Evolutionary conservation across 2,797 vertebrate species (phyloP), one percentile per base, ranked within the genome.

Genomic region (Taenioides sp.): DNA sequence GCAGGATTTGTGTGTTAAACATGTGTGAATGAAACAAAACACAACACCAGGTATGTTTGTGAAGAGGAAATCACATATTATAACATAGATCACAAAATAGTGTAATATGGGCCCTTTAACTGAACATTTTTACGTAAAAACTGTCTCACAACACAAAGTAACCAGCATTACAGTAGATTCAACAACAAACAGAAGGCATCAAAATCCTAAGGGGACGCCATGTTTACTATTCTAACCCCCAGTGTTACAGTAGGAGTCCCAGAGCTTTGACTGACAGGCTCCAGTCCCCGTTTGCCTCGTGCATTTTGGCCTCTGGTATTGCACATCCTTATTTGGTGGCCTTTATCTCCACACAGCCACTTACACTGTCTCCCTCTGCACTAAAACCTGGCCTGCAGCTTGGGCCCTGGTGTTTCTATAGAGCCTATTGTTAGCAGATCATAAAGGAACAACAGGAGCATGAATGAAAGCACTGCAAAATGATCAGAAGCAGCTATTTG

Each of bases 261-360:
- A 43, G 40, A 61, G 69, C 18, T 59, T 62, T 67, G 73, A 87
- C 64, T 79, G 86, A 87, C 71, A 78, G 76, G 65, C 65, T 66
- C 74, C 70, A 82, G 73, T 58, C 74, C 59, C 61, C 67, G 71
- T 82, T 52, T 65, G 73, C 76, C 66, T 67, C 82, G 80, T 50
- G 16, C 76, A 17, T 78, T 71, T 80, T 75, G 74, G 74, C 71
- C 61, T 70, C 63, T 71, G 70, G 84, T 73, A 71, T 66, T 28
- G 77, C 79, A 67, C 79, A 52, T 78, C 64, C 27, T 83, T 68
- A 70, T 74, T 71, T 75, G 70, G 72, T 70, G 67, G 80, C 78
- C 58, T 69, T 68, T 10, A 23, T 71, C 60, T 76, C 62, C 62
- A 55, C 52, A 28, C 61, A 31, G 54, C 73, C 71, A 65, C 76